A percentile compares a stretch with the other conserved stretches of the same genome.
Evolutionary conservation across 2,113 vertebrate species (phyloP).

Genomic region (Nesoenas mayeri): DNA sequence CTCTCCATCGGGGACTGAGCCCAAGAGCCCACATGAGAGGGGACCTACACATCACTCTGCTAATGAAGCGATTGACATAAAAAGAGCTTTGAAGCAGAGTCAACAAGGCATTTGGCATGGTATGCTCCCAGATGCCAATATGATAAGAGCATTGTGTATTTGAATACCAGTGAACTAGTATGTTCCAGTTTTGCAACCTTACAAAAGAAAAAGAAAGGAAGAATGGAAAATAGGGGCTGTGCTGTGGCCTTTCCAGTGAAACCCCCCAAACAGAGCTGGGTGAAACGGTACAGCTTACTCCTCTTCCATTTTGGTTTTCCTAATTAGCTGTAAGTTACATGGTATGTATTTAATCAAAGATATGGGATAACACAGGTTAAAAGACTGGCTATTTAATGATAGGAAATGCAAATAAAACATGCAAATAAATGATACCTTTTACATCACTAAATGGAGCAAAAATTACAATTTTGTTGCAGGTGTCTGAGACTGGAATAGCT

Average conservation of each 20-base stretch:
- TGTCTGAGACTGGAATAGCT: neutral
- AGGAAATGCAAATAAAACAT: neutral
- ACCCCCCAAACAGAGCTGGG: neutral
- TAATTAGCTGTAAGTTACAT: neutral
- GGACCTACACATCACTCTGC: neutral
- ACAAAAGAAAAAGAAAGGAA: neutral
- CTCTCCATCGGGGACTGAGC: neutral
- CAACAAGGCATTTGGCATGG: conserved; percentile 27
- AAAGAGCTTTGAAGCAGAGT: conserved; percentile 34
- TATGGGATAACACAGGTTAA: neutral
- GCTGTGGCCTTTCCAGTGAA: neutral
- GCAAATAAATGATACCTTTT: neutral
- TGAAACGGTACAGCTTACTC: neutral
- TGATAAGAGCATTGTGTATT: conserved; percentile 56
- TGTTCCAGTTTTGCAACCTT: conserved; percentile 11
- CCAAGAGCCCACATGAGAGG: neutral
- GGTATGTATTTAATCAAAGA: neutral
- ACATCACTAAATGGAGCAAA: neutral
- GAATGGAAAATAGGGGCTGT: neutral
- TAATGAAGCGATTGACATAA: neutral
- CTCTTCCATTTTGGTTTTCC: neutral
- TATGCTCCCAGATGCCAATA: conserved; percentile 16
- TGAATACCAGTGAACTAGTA: conserved; percentile 21
- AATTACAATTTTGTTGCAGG: neutral
- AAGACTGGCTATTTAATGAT: neutral